A percentile compares a stretch with the other conserved stretches of the same genome.
phyloP scores from a whole-genome alignment of 2,113 vertebrate genomes.

The Gulo gulo region DNA sequence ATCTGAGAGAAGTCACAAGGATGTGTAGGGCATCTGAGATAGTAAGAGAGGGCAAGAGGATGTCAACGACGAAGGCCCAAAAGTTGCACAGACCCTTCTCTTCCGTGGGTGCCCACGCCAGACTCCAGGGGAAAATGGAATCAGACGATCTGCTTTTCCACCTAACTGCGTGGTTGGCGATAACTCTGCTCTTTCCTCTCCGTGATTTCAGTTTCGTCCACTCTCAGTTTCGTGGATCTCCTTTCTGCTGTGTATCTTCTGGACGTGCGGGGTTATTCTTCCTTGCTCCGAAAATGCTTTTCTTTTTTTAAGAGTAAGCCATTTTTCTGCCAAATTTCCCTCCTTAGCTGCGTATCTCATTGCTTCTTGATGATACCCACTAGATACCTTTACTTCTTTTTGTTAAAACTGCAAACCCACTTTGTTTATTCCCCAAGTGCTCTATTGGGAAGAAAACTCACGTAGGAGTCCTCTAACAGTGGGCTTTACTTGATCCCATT shows the following conservation, averaged over 20 bases:
- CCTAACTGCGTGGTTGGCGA: fast-evolving
- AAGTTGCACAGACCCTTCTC: too few relatives aligned
- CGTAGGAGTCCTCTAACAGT: background rate
- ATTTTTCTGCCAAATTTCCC: background rate
- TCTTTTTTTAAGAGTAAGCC: background rate
- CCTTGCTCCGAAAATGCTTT: background rate
- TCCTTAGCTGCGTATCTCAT: background rate
- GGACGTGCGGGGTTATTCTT: background rate
- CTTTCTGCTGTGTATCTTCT: background rate
- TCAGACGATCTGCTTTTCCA: background rate
- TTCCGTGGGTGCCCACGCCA: background rate
- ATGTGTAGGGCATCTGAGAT: background rate
- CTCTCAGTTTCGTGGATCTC: background rate
- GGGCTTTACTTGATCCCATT: background rate
- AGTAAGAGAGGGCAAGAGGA: background rate
- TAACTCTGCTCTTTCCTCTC: background rate
- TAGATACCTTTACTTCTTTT: background rate
- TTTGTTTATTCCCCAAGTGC: background rate
- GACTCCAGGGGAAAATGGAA: background rate
- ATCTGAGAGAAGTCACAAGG: background rate
- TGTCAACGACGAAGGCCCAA: background rate
- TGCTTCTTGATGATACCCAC: background rate
- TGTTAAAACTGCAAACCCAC: background rate
- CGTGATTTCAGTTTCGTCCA: fast-evolving
- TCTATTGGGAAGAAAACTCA: background rate